Base-by-base conservation (phyloP, 2,888 invertebrate genomes). In the Sinodicranocentrus sp. region DNA sequence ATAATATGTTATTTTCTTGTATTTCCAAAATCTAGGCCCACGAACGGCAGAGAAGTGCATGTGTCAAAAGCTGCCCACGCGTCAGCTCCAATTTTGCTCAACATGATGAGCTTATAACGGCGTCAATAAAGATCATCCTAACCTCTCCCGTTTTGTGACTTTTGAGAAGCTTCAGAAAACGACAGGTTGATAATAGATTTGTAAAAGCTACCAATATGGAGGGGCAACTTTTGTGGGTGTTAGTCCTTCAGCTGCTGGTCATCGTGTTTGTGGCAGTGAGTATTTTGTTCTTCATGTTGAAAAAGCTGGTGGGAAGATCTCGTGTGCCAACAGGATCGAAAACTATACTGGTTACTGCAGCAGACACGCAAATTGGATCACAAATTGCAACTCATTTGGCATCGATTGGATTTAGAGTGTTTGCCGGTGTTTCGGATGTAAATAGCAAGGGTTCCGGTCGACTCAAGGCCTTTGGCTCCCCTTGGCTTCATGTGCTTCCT, bases 401-500 rank as follows among this genome's bases (percentile, higher is more conserved):
- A 6, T 75, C 84, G 25, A 54, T 85, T 59, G 86, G 87, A 17
- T 87, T 87, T 67, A 84, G 88, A 19, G 88, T 88, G 1, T 88
- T 87, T 82, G 88, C 88, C 23, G 88, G 88, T 19, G 88, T 88
- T n/a, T 79, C 83, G 8, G 86, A 88, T 79, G 63, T 87, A 71
- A 86, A 87, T 43, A 84, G 84, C 61, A 83, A 85, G 75, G 84
- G 82, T 13, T 71, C 86, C 1, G 67, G 28, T 28, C 76, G 86
- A n/a, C 76, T 88, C 23, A 82, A 70, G 26, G 65, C 85, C 5
- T 86, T 77, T 78, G 87, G 87, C 21, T 87, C 87, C 10, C 87
- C 87, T n/a, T 88, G 88, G 88, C 84, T 88, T 54, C 87, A 86
- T 83, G 86, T 88, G 25, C 78, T 88, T 52, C 86, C 84, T 21